Conservation (phyloP, 2,888 invertebrate species). For the Invenusta paracnida region DNA sequence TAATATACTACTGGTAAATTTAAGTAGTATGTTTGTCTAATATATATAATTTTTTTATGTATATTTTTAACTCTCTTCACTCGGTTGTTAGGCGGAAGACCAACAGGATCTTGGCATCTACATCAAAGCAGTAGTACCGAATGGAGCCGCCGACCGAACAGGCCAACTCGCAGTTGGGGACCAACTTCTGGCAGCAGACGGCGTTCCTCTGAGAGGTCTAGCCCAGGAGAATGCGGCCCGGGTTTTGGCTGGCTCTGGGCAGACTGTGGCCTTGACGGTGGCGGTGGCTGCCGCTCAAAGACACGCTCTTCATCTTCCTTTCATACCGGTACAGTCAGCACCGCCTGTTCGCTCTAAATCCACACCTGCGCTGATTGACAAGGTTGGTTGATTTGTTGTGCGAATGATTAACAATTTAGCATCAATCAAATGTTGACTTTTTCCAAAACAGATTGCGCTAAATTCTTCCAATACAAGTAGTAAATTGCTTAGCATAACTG, state of each 20-base stretch:
- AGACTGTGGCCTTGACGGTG: constrained; percentile 85
- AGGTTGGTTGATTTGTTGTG: too few species aligned
- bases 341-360: background rate
- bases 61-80: background rate
- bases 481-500: too few species aligned
- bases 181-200: constrained; percentile 90
- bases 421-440: too few species aligned
- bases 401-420: too few species aligned
- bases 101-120: constrained; percentile 87
- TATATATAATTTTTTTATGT: too few species aligned
- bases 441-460: too few species aligned
- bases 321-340: too few species aligned
- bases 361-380: background rate
- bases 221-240: constrained; percentile 81
- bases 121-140: constrained; percentile 94
- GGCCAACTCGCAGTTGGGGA: constrained; percentile 91
- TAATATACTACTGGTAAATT: too few species aligned
- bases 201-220: constrained; percentile 80
- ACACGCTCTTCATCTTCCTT: background rate
- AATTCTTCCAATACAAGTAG: too few species aligned
- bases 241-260: constrained; percentile 85
- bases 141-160: constrained; percentile 68
- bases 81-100: constrained; percentile 67
- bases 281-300: constrained; percentile 83
- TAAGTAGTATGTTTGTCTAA: too few species aligned